These are phyloP conservation scores for Orthosia cruda DNA, from an alignment of 2,888 invertebrate species.

Conservation along the genomic window DNA sequence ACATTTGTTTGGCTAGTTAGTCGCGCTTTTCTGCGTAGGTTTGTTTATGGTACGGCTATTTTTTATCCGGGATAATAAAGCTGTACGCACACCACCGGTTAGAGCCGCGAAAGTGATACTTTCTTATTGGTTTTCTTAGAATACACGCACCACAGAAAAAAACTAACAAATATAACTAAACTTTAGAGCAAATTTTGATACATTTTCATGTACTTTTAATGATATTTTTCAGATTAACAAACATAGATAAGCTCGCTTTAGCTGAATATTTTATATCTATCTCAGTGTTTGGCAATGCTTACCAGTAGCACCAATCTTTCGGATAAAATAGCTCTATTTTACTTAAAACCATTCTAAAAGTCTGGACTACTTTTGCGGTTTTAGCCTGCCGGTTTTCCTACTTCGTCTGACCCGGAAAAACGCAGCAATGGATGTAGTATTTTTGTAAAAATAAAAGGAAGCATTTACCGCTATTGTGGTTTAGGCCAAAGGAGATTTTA, in stretches of 20 bases:
- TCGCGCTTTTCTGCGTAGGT: constrained; percentile 53
- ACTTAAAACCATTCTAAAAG: constrained; percentile 25
- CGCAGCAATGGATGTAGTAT: not conserved
- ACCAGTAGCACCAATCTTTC: not conserved
- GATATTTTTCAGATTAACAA: not conserved
- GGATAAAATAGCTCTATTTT: constrained; percentile 6
- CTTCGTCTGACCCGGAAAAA: constrained; percentile 15
- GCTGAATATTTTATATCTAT: not conserved
- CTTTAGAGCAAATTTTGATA: not conserved
- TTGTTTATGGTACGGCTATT: constrained; percentile 42
- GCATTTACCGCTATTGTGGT: constrained; percentile 8
- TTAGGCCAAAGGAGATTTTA: not conserved
- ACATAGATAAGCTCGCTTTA: not conserved
- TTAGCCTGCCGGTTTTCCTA: constrained; percentile 10
- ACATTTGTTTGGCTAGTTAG: constrained; percentile 49
- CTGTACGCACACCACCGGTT: not conserved
- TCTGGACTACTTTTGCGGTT: constrained; percentile 38
- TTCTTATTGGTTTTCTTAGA: not conserved
- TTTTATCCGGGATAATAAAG: constrained; percentile 55
- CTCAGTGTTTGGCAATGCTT: not conserved
- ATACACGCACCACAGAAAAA: not conserved
- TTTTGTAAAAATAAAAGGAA: constrained; percentile 28
- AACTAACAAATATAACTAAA: not conserved
- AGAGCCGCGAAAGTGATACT: not conserved
- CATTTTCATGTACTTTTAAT: not conserved